These are phyloP conservation scores for Morone chrysops DNA, from an alignment of 2,113 vertebrate genomes.

Conservation along the genomic window DNA sequence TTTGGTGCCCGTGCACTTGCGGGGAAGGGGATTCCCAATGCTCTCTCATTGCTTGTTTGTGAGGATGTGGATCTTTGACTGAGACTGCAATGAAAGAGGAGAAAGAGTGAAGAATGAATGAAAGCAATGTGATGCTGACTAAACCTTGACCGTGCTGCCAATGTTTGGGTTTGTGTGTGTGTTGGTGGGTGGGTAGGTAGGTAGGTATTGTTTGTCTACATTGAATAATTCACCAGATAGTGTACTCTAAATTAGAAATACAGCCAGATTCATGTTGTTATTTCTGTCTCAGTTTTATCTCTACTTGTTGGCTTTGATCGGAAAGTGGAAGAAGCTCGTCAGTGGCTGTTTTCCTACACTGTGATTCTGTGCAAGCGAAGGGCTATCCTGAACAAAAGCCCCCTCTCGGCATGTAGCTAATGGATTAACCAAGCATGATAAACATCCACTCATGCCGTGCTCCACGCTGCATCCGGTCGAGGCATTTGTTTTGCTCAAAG, in stretches of 20 bases:
- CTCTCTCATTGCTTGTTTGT: slow-evolving; percentile 31
- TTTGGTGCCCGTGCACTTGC: slow-evolving; percentile 24
- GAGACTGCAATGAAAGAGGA: slow-evolving; percentile 17
- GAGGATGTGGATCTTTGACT: slow-evolving; percentile 25
- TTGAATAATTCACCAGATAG: not conserved
- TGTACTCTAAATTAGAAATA: slow-evolving; percentile 9
- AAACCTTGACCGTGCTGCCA: slow-evolving; percentile 14
- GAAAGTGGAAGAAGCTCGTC: slow-evolving; percentile 27
- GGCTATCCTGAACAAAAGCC: slow-evolving; percentile 76
- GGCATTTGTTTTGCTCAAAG: slow-evolving; percentile 26
- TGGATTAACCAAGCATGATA: slow-evolving; percentile 79
- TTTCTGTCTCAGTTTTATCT: slow-evolving; percentile 4
- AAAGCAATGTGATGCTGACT: slow-evolving; percentile 25
- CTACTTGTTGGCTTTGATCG: not conserved
- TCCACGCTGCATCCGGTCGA: slow-evolving; percentile 30
- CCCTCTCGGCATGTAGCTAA: slow-evolving; percentile 69
- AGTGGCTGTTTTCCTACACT: slow-evolving; percentile 11
- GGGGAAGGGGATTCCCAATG: slow-evolving; percentile 27
- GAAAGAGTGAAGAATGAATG: slow-evolving; percentile 6
- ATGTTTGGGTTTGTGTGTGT: slow-evolving; percentile 12
- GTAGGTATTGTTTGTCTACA: slow-evolving; percentile 28
- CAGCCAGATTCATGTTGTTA: not conserved
- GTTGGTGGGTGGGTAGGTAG: not conserved
- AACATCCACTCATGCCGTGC: slow-evolving; percentile 54
- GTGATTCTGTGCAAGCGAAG: slow-evolving; percentile 53